These are phyloP conservation scores for Tyto alba DNA, from an alignment of 2,113 vertebrate genomes.

Conservation along the genomic window DNA sequence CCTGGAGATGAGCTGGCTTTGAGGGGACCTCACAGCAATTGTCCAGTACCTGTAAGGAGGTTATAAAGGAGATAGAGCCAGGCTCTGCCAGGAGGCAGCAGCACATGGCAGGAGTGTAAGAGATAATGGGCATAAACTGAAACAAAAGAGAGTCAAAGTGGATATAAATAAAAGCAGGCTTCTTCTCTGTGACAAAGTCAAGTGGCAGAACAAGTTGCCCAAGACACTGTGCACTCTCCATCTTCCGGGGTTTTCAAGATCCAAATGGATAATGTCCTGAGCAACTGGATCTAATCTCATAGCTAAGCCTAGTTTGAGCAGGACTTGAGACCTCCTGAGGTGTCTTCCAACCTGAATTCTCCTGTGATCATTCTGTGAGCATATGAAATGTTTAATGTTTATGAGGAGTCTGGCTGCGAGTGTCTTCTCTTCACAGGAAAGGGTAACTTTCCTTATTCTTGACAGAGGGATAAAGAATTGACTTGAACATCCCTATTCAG, in stretches of 20 bases:
- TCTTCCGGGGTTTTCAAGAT: background rate
- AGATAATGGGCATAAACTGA: background rate
- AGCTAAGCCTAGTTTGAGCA: background rate
- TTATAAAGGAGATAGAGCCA: background rate
- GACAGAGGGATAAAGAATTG: background rate
- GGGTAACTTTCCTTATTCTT: background rate
- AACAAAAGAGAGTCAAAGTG: background rate
- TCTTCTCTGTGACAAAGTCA: background rate
- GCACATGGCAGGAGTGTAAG: background rate
- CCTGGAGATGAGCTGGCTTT: background rate
- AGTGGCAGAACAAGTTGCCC: background rate
- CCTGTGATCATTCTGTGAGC: background rate
- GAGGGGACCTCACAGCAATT: background rate
- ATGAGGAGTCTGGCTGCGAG: background rate
- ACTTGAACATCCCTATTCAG: background rate
- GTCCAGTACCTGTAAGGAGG: background rate
- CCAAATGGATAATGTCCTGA: background rate
- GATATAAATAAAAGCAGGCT: background rate
- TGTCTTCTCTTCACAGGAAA: background rate
- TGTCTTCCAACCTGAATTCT: background rate
- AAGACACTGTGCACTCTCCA: background rate
- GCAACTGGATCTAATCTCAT: background rate
- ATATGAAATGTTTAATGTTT: background rate
- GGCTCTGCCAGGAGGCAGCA: background rate
- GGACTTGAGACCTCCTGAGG: background rate